phyloP scores from a whole-genome alignment of 2,113 vertebrate species.

The Hydrochoerus hydrochaeris region DNA sequence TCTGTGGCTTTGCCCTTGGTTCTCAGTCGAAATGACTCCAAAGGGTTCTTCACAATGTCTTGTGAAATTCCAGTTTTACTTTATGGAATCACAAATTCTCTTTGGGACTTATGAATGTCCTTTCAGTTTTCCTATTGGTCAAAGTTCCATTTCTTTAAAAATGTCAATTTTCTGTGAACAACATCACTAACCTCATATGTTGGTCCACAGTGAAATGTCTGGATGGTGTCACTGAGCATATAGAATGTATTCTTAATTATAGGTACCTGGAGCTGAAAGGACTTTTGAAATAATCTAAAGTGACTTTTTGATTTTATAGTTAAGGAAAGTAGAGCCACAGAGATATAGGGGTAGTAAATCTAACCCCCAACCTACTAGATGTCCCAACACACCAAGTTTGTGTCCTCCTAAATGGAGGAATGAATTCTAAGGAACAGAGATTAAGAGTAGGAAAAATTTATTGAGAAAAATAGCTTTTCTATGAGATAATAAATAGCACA shows the following conservation, averaged over 20 bases:
- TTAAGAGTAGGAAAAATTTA: not conserved
- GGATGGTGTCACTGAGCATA: not conserved
- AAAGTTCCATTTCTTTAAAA: constrained; percentile 38
- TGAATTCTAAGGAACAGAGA: not conserved
- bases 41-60: not conserved
- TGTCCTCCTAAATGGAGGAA: not conserved
- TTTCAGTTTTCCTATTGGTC: constrained; percentile 40
- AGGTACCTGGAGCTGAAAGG: constrained; percentile 11
- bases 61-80: constrained; percentile 32
- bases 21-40: not conserved
- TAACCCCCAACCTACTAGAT: not conserved
- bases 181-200: not conserved
- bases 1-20: not conserved
- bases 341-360: not conserved
- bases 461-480: not conserved
- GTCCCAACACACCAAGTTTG: not conserved
- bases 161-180: not conserved
- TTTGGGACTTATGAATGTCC: not conserved
- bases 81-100: constrained; percentile 9
- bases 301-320: constrained; percentile 29
- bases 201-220: not conserved
- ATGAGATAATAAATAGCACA: not conserved
- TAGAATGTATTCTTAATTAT: constrained; percentile 35
- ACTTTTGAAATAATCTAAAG: constrained; percentile 37
- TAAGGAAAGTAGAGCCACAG: not conserved